Base-by-base conservation (phyloP, 2,113 vertebrate genomes). In the pig (Sus scrofa) region DNA sequence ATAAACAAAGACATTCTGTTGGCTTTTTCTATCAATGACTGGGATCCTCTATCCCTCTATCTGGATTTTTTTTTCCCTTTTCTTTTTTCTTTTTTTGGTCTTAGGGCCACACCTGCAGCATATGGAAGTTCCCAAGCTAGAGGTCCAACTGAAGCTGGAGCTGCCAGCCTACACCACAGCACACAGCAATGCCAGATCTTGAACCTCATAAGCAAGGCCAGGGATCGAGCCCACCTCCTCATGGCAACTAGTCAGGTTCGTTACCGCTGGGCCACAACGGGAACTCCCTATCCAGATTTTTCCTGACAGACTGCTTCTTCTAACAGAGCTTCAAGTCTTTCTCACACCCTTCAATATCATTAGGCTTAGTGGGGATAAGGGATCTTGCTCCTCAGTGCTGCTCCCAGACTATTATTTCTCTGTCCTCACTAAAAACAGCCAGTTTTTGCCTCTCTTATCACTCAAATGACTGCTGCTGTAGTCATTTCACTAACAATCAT, bases 401-500 rank as follows among this genome's bases (percentile, higher is more conserved):
- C 37, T 87, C 5, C 75, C 73, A 94, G 14, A 90, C n/a, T 83
- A 85, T 88, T 50, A 15, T 63, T 50, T 75, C 24, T 89, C 39
- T 14, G 20, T 63, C 16, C 39, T 91, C 75, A 18, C 32, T 67
- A 50, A 74, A 92, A 58, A 56, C 16, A 94, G 39, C 65, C 34
- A 89, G 63, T 54, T n/a, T 44, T 77, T 92, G 34, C n/a, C 26
- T 95, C 27, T 89, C 27, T 58, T 22, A 83, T 50, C 39, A 82
- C 60, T 54, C 44, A 71, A n/a, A n/a, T n/a, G n/a, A n/a, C n/a
- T n/a, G n/a, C 13, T 83, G 22, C 24, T 86, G 93, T 65, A 68
- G 79, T 85, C 34, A 96, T 93, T 94, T 94, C 75, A 71, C 16
- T 85, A 10, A 75, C 39, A 7, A 75, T 74, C n/a, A 90, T 30